Evolutionary conservation across 2,888 invertebrate genomes (phyloP).

Genomic region (Hypomecis atomaria): DNA sequence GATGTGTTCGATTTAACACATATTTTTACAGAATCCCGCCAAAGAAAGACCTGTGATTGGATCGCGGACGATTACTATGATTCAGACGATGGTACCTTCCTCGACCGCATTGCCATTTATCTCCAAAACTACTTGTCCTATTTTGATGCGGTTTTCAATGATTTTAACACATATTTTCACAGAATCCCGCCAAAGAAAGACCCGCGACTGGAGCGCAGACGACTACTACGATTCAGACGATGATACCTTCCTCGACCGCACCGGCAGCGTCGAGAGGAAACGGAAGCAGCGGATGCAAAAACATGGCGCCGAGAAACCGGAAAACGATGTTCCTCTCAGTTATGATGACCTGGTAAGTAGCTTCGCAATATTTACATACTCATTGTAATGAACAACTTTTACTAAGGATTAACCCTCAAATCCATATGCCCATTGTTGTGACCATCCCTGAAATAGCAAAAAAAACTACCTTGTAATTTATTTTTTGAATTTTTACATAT

Average conservation of each 20-base stretch:
- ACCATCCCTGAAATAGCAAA: too few relatives aligned
- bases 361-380: neutral
- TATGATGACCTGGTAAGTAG: slow-evolving; percentile 87
- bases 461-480: too few relatives aligned
- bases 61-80: slow-evolving; percentile 96
- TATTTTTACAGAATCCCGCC: slow-evolving; percentile 88
- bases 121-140: neutral
- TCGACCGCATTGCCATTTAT: slow-evolving; percentile 90
- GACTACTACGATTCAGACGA: slow-evolving; percentile 98
- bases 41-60: slow-evolving; percentile 91
- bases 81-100: slow-evolving; percentile 97
- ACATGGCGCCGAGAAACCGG: slow-evolving; percentile 83
- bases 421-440: too few relatives aligned
- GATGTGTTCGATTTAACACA: neutral
- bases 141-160: neutral
- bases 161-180: slow-evolving; percentile 8
- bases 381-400: neutral
- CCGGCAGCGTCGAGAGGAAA: slow-evolving; percentile 96
- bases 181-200: slow-evolving; percentile 93
- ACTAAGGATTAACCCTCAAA: too few relatives aligned
- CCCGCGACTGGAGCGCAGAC: slow-evolving; percentile 92
- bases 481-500: too few relatives aligned
- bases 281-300: slow-evolving; percentile 90
- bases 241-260: slow-evolving; percentile 97
- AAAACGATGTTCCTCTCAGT: slow-evolving; percentile 73